phyloP scores from a whole-genome alignment of 35 echinoderm and acorn worm species.

The Strongylocentrotus purpuratus region DNA sequence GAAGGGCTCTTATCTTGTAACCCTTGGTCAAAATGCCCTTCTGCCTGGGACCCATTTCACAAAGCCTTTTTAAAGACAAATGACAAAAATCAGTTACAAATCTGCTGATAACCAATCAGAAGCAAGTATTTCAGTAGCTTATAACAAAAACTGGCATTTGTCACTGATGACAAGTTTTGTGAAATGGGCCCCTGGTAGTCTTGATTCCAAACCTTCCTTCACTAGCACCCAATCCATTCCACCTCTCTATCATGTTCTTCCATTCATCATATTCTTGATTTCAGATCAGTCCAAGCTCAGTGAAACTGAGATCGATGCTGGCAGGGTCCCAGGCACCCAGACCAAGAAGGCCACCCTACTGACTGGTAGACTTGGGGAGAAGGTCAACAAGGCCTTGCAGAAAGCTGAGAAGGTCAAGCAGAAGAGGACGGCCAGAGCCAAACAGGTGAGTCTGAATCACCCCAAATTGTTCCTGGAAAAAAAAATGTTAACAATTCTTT shows the following conservation, averaged over 20 bases:
- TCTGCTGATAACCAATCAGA: no score
- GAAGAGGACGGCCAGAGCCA: conserved; percentile 87
- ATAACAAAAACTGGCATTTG: no score
- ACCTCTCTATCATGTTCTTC: background rate
- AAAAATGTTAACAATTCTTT: no score
- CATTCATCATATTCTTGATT: conserved; percentile 15
- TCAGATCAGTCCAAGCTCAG: conserved; percentile 55
- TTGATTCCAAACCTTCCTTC: no score
- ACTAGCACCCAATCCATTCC: background rate
- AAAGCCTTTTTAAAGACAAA: no score
- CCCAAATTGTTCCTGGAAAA: background rate
- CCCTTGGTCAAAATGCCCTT: no score
- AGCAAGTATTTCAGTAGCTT: no score
- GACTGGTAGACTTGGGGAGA: conserved; percentile 91
- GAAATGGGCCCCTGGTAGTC: no score
- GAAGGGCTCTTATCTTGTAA: no score
- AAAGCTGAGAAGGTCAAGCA: conserved; percentile 93
- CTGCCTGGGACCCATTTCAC: no score
- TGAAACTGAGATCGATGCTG: conserved; percentile 54
- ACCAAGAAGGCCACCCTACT: conserved; percentile 89
- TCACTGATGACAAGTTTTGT: no score
- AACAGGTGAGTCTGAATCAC: conserved; percentile 69
- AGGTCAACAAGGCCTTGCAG: conserved; percentile 88
- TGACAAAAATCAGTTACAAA: no score
- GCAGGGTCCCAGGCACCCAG: conserved; percentile 48